A percentile compares a stretch with the other conserved stretches of the same genome.
Conservation (phyloP, 2,113 vertebrate species). For the Calcarius ornatus region DNA sequence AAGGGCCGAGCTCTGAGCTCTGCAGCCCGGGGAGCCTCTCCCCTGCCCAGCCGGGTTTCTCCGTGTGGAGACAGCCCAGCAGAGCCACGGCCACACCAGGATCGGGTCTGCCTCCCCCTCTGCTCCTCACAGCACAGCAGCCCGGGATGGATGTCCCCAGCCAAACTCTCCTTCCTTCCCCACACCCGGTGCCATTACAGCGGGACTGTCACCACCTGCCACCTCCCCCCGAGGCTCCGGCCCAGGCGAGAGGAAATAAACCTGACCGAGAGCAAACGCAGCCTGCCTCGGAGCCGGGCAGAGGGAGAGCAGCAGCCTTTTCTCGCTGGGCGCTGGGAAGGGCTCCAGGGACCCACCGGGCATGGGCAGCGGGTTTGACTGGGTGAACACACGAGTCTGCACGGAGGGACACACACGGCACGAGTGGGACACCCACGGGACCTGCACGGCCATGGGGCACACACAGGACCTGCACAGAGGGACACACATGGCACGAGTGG, state of each 20-base stretch:
- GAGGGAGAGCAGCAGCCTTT: neutral
- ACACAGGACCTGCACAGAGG: too few species aligned
- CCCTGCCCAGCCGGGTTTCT: accelerated
- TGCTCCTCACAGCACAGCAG: neutral
- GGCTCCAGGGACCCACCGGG: accelerated
- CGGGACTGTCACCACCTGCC: neutral
- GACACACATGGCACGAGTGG: too few species aligned
- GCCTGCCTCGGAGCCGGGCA: accelerated
- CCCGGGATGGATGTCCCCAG: neutral
- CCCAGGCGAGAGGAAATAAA: neutral
- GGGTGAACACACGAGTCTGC: accelerated
- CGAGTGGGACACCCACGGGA: accelerated
- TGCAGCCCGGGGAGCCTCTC: accelerated
- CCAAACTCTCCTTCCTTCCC: accelerated
- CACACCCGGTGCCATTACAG: neutral
- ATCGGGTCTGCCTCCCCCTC: accelerated
- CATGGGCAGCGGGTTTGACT: accelerated
- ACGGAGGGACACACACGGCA: accelerated
- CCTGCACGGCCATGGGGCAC: accelerated
- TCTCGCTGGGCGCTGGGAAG: accelerated
- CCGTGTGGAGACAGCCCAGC: accelerated
- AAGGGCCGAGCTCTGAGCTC: neutral
- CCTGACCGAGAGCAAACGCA: accelerated
- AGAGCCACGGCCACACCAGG: neutral
- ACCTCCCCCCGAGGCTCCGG: neutral